Conservation (phyloP, 2,888 invertebrate species). For the Drosophila aldrichi region DNA sequence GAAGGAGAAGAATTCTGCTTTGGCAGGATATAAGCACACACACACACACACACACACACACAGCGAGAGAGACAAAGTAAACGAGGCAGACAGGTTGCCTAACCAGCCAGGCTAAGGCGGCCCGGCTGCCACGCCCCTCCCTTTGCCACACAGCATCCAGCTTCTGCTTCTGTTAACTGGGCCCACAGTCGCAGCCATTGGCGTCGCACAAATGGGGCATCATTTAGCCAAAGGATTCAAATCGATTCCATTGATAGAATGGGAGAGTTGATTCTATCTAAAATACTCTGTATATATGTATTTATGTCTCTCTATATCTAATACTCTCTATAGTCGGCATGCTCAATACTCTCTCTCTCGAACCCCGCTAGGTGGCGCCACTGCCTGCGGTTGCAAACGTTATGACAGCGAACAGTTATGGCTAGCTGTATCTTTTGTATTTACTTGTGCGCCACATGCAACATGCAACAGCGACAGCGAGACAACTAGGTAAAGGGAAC, state of each 20-base stretch:
- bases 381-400: slow-evolving; percentile 44
- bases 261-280: background rate
- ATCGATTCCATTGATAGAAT: background rate
- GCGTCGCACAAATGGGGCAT: slow-evolving; percentile 24
- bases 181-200: slow-evolving; percentile 26
- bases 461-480: slow-evolving; percentile 30
- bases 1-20: slow-evolving; percentile 1
- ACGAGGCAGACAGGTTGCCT: slow-evolving; percentile 50
- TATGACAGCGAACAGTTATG: slow-evolving; percentile 46
- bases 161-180: slow-evolving; percentile 20
- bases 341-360: background rate
- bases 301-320: background rate
- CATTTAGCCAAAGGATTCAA: background rate
- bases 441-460: slow-evolving; percentile 66
- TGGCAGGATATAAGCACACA: slow-evolving; percentile 54
- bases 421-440: slow-evolving; percentile 70
- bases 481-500: background rate
- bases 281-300: background rate
- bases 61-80: slow-evolving; percentile 46
- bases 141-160: background rate
- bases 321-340: background rate
- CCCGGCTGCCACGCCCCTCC: background rate
- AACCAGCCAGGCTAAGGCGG: slow-evolving; percentile 11
- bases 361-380: slow-evolving; percentile 34
- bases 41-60: slow-evolving; percentile 17